These are phyloP conservation scores for Apomyelois bistriatella DNA, from an alignment of 2,888 invertebrate species.

Conservation along the genomic window DNA sequence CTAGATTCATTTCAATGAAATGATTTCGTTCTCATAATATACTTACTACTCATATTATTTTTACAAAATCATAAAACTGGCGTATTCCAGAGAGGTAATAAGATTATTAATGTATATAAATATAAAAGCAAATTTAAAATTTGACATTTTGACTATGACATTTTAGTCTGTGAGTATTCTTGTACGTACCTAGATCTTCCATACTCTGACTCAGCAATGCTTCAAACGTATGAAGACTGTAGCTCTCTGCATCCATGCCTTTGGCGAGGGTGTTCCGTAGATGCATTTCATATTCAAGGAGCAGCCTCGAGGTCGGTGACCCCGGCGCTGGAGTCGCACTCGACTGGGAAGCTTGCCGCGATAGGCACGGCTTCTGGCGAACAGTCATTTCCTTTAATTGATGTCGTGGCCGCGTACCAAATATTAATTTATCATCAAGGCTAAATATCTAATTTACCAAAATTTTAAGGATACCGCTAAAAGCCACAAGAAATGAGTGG, in stretches of 20 bases:
- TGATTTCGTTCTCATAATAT: too few relatives aligned
- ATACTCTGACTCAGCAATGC: conserved; percentile 95
- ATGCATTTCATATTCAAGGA: conserved; percentile 96
- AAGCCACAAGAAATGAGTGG: too few relatives aligned
- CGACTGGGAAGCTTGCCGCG: conserved; percentile 78
- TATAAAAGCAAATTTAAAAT: too few relatives aligned
- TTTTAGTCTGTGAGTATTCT: not conserved
- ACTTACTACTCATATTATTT: too few relatives aligned
- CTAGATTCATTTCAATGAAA: too few relatives aligned
- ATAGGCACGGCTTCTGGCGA: conserved; percentile 65
- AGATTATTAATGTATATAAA: too few relatives aligned
- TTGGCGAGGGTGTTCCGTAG: conserved; percentile 94
- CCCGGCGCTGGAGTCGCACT: conserved; percentile 89
- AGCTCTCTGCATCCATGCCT: conserved; percentile 97
- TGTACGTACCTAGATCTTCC: conserved; percentile 91
- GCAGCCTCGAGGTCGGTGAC: conserved; percentile 90
- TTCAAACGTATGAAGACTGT: conserved; percentile 95
- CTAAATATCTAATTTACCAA: too few relatives aligned
- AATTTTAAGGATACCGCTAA: too few relatives aligned
- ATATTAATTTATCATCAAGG: too few relatives aligned
- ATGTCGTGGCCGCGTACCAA: not conserved
- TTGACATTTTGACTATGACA: too few relatives aligned
- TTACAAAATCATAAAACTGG: too few relatives aligned
- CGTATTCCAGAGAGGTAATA: too few relatives aligned
- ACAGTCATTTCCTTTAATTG: not conserved